Base-by-base conservation (phyloP, 1,140 invertebrate species). In the Lutraria rhynchaena region DNA sequence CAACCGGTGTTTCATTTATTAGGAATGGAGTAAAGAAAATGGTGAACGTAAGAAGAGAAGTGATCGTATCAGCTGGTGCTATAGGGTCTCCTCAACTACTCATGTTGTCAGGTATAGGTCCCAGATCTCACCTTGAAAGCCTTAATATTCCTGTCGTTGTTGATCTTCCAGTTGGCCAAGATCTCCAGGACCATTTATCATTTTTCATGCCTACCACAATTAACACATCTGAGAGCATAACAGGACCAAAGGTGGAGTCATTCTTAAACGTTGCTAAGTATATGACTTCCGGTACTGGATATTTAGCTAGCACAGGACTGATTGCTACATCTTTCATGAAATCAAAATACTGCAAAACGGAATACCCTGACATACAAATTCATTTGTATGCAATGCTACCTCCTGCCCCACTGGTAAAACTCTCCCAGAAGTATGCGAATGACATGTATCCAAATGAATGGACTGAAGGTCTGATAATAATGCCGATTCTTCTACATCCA, bases 121-220 rank as follows among this genome's bases (percentile, higher is more conserved):
- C 94, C 0, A 90, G 84, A 81, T 82, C 92, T 0, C 93, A 94
- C 13, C 63, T 88, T 3, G 57, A 86, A 0, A 55, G 77, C 33
- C 69, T 83, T 13, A 76, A 88, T 82, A 87, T 89, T 60, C 83
- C 81, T n/a, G 81, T 88, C 0, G 65, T 85, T 19, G 77, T 76
- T 0, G 94, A 97, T 93, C 93, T 96, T 27, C 95, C 96, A 0
- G 97, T 98, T 11, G 97, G 97, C 0, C 93, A 96, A 74, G 98
- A 98, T 91, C 92, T 98, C 0, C 96, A 95, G 82, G 96, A 97
- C 87, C 96, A 96, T 49, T 19, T 85, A 35, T 81, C 81, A 71
- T 53, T 83, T 13, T 49, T 71, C 4, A 41, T 85, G 0, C 70
- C 51, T 11, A 63, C 83, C n/a, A 84, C 83, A 27, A 37, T 57